Evolutionary conservation across 2,113 vertebrate species (phyloP).

Genomic region (Anhinga rufa): DNA sequence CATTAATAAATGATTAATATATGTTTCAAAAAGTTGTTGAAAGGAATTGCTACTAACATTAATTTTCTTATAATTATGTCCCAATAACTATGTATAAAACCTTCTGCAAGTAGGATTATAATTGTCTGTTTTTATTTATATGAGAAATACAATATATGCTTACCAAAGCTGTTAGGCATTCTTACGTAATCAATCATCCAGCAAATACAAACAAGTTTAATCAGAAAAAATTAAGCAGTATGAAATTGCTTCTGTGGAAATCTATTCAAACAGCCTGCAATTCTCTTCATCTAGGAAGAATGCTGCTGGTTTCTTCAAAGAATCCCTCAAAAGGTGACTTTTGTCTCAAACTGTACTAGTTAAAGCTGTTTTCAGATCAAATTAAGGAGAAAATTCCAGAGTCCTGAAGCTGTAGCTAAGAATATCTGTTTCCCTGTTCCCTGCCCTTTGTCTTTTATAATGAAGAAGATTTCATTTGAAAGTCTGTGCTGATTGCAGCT

Average conservation of each 20-base stretch:
- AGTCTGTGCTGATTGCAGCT: constrained; percentile 15
- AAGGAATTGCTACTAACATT: not conserved
- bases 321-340: not conserved
- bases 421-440: not conserved
- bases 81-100: not conserved
- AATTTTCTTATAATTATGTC: not conserved
- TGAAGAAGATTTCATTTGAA: constrained; percentile 5
- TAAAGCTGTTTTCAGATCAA: not conserved
- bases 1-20: not conserved
- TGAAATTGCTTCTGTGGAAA: not conserved
- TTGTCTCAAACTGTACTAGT: not conserved
- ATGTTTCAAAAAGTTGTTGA: not conserved
- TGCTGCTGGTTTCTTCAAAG: not conserved
- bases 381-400: not conserved
- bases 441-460: constrained; percentile 4
- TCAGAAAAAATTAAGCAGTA: not conserved
- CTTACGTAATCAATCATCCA: not conserved
- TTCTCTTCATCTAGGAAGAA: not conserved
- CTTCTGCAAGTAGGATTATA: not conserved
- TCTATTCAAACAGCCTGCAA: not conserved
- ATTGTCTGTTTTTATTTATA: not conserved
- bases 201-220: not conserved
- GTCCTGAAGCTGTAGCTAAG: not conserved
- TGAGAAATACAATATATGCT: not conserved
- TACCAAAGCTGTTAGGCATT: not conserved